Evolutionary conservation across 1,140 invertebrate species (phyloP), one percentile per base, ranked within the genome.

Genomic region (Brachionus calyciflorus): DNA sequence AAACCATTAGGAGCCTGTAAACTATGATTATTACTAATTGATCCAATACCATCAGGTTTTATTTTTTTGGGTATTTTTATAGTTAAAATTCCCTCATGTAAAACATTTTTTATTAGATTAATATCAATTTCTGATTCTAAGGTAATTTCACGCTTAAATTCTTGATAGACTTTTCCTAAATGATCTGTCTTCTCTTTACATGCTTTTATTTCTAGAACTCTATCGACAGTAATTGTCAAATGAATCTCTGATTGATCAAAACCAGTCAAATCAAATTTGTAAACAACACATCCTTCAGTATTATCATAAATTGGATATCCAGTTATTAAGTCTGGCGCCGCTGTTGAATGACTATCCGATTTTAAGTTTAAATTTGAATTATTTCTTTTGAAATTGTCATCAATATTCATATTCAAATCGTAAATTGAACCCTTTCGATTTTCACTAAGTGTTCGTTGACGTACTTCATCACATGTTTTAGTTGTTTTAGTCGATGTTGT

Each of bases 211-310:
- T 73, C 69, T 4, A 73, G 46, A 17, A 46, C 51, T 26, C 44
- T 33, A 33, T 73, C 69, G 3, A 51, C 30, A 51, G 69, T 73
- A 10, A 73, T 51, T 12, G 44, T 51, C 2, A 73, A 26, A 6
- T 73, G 69, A n/a, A 73, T 73, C 12, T 53, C 69, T 17, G 46
- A 51, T 30, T 73, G 44, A 26, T 73, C 69, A 41, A 73, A 73
- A 9, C 48, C 69, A 14, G 17, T 55, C 21, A 73, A 48, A n/a
- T 73, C 69, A 26, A 73, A 73, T 41, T 73, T 73, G 69, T 73
- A 73, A 0, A 51, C 33, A 5, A 51, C 44, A 55, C 44, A 73
- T 3, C 46, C 69, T 51, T 73, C 46, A 17, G 0, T n/a, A 55
- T 33, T 73, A 37, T 73, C 69, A 33, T 51, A 73, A 7, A 55